Base-by-base conservation (phyloP, 2,797 vertebrate genomes). In the Chaetodon trifasciatus region DNA sequence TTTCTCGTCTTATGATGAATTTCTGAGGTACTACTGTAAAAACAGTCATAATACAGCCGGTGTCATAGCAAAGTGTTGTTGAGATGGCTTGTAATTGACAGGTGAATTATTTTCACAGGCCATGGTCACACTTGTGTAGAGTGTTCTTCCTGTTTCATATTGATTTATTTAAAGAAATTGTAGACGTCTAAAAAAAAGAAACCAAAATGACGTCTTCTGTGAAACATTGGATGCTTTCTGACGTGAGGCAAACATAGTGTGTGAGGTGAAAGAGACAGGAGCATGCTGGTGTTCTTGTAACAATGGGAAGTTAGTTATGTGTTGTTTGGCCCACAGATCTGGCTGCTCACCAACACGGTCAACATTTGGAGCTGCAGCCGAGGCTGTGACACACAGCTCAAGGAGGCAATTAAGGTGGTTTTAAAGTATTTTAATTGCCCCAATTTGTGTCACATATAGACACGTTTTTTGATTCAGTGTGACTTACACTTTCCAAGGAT, bases 261-360 rank as follows among this genome's bases (percentile, higher is more conserved):
- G 28, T 47, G 64, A 52, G 57, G 46, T 52, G 56, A 58, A 66
- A 58, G 40, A 37, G n/a, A 58, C 17, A 58, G 56, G 21, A 23
- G 23, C 65, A 60, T 40, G 35, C n/a, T 32, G 63, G 50, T 46
- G 52, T 28, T 56, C 37, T 11, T 15, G 1, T 37, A 60, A 71
- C 56, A 24, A 60, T 28, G n/a, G 56, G n/a, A 60, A 37, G 42
- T 61, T 17, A 49, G 46, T 60, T 23, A 49, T 46, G 53, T 55
- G 66, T 19, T 23, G 66, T 40, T 32, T 56, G 8, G 8, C 55
- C 19, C 6, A 42, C 12, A 37, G 42, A 70, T 49, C 52, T 52
- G 16, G 39, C 70, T 24, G 56, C 44, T 61, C 28, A 63, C 58
- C 58, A 62, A 24, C 60, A 42, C 3, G 8, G n/a, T 62, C 60